Evolutionary conservation across 2,888 invertebrate species (phyloP).

Genomic region (Ellobium chinense): DNA sequence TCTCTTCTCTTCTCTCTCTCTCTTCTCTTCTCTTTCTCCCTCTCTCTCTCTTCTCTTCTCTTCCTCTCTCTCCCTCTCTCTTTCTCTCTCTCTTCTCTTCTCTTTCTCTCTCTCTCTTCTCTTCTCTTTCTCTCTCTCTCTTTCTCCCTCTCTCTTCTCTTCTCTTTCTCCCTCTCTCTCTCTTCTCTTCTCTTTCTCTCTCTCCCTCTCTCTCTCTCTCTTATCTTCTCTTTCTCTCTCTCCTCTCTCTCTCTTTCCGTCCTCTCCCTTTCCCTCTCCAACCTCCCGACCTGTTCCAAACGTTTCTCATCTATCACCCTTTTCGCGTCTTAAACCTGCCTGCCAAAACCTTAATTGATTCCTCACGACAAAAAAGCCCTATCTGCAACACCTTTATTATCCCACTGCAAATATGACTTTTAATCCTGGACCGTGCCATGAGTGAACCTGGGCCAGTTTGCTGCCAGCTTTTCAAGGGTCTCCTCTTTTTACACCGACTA

Average conservation of each 20-base stretch:
- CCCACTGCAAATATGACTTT: too few species aligned
- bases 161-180: slow-evolving; percentile 25
- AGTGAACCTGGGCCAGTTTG: too few species aligned
- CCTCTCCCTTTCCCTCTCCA: background rate
- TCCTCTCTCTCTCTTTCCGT: background rate
- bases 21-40: slow-evolving; percentile 13
- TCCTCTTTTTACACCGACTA: too few species aligned
- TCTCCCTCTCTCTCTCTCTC: background rate
- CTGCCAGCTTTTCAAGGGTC: too few species aligned
- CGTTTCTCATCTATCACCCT: too few species aligned
- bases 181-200: background rate
- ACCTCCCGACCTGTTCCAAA: too few species aligned
- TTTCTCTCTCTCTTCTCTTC: slow-evolving; percentile 1
- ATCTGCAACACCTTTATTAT: too few species aligned
- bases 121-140: background rate
- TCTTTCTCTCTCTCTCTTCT: background rate
- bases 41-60: slow-evolving; percentile 21
- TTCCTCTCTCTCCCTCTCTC: background rate
- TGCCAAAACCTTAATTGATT: too few species aligned
- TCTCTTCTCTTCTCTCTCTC: background rate
- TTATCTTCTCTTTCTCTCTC: background rate
- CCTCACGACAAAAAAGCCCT: too few species aligned
- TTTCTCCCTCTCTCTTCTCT: slow-evolving; percentile 17
- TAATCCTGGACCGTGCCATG: too few species aligned
- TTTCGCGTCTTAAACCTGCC: too few species aligned